phyloP scores from a whole-genome alignment of 2,113 vertebrate species.

The Xiphorhynchus elegans region DNA sequence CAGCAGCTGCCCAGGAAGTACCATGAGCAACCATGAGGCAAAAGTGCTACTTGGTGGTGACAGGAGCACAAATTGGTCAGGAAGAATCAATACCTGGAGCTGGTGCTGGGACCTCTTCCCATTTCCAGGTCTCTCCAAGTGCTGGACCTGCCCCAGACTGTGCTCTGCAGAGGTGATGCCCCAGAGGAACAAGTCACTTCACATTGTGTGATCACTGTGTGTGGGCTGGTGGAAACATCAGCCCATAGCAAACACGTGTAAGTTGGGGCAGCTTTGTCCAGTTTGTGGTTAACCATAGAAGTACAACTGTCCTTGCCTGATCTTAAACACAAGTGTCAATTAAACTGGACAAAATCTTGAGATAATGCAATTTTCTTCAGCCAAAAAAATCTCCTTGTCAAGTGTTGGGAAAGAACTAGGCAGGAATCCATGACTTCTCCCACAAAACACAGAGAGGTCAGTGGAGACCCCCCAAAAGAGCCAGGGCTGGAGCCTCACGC shows the following conservation, averaged over 20 bases:
- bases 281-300: not conserved
- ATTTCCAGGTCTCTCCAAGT: too few relatives aligned
- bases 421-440: not conserved
- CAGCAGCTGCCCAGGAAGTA: not conserved
- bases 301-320: not conserved
- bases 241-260: not conserved
- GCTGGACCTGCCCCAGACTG: too few relatives aligned
- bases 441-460: not conserved
- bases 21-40: not conserved
- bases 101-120: not conserved
- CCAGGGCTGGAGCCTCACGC: not conserved
- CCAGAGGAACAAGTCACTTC: not conserved
- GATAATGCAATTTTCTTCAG: not conserved
- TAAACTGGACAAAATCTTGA: not conserved
- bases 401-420: not conserved
- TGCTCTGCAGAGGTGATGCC: not conserved
- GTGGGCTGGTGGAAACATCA: not conserved
- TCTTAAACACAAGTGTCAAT: not conserved
- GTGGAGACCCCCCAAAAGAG: not conserved
- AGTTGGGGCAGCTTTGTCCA: not conserved
- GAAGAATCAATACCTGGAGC: not conserved
- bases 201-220: accelerated
- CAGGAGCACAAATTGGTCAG: not conserved
- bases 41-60: not conserved
- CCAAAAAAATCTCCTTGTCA: not conserved